These are phyloP conservation scores for Theristicus caerulescens DNA, from an alignment of 2,113 vertebrate genomes.

Conservation along the genomic window DNA sequence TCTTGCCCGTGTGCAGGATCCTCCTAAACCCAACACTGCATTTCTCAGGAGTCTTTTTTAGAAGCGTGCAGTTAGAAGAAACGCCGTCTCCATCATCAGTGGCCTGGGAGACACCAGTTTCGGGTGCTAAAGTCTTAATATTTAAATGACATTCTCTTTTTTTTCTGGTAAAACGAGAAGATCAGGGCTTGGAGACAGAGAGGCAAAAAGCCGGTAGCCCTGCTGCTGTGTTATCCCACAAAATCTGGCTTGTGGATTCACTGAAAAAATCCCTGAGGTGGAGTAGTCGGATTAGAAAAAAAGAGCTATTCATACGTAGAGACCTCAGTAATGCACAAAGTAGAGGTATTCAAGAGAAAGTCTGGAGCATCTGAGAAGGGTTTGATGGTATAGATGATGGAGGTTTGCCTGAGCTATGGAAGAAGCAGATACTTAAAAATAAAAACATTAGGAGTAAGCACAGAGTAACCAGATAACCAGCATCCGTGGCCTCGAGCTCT, in stretches of 20 bases:
- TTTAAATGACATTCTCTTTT: not conserved
- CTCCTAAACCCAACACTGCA: not conserved
- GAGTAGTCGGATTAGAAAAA: not conserved
- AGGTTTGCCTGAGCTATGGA: not conserved
- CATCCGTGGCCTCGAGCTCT: not conserved
- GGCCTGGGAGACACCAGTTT: not conserved
- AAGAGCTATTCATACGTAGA: not conserved
- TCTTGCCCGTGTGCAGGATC: not conserved
- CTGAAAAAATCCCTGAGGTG: not conserved
- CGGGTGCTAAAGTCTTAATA: not conserved
- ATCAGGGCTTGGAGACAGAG: not conserved
- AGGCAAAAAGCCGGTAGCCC: not conserved
- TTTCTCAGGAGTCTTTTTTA: not conserved
- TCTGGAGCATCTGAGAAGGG: not conserved
- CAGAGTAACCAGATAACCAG: not conserved
- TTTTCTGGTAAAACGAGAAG: not conserved
- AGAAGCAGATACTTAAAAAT: not conserved
- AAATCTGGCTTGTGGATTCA: not conserved
- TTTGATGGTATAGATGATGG: not conserved
- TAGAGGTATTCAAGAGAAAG: not conserved
- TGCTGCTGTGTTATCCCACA: not conserved
- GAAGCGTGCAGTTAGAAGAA: not conserved
- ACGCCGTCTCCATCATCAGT: not conserved
- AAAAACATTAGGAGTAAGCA: not conserved
- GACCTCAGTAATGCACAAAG: not conserved